Evolutionary conservation across 2,888 invertebrate genomes (phyloP).

Genomic region (Hyposoter didymator): DNA sequence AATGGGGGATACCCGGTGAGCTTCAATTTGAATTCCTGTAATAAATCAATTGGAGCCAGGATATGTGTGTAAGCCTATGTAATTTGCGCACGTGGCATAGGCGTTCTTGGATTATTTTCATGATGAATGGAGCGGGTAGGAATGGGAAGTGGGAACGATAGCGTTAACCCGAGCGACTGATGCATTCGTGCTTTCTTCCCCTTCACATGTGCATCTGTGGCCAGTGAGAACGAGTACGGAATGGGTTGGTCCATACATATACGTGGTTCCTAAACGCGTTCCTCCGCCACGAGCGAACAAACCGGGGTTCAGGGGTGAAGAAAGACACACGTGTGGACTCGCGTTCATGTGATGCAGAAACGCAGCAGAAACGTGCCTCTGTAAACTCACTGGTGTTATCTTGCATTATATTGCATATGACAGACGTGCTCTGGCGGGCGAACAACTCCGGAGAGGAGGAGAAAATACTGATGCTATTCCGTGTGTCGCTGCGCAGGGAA

Average conservation of each 20-base stretch:
- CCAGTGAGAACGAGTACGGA: slow-evolving; percentile 44
- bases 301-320: slow-evolving; percentile 25
- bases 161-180: slow-evolving; percentile 51
- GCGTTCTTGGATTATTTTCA: slow-evolving; percentile 40
- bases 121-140: slow-evolving; percentile 29
- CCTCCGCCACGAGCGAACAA: slow-evolving; percentile 52
- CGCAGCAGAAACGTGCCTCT: slow-evolving; percentile 72
- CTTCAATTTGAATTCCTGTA: neutral
- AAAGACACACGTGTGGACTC: slow-evolving; percentile 38
- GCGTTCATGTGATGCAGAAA: slow-evolving; percentile 37
- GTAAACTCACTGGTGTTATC: slow-evolving; percentile 76
- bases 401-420: slow-evolving; percentile 79
- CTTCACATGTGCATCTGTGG: slow-evolving; percentile 58
- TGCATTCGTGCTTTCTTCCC: slow-evolving; percentile 29
- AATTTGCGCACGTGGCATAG: slow-evolving; percentile 15
- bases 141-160: slow-evolving; percentile 36
- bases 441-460: slow-evolving; percentile 32
- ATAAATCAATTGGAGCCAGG: slow-evolving; percentile 31
- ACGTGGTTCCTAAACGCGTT: slow-evolving; percentile 30
- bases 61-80: slow-evolving; percentile 11
- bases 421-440: slow-evolving; percentile 74
- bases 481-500: neutral
- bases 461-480: slow-evolving; percentile 30
- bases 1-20: neutral
- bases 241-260: slow-evolving; percentile 34